These are phyloP conservation scores for Antigone vipio DNA, from an alignment of 2,113 vertebrate genomes.

Conservation along the genomic window DNA sequence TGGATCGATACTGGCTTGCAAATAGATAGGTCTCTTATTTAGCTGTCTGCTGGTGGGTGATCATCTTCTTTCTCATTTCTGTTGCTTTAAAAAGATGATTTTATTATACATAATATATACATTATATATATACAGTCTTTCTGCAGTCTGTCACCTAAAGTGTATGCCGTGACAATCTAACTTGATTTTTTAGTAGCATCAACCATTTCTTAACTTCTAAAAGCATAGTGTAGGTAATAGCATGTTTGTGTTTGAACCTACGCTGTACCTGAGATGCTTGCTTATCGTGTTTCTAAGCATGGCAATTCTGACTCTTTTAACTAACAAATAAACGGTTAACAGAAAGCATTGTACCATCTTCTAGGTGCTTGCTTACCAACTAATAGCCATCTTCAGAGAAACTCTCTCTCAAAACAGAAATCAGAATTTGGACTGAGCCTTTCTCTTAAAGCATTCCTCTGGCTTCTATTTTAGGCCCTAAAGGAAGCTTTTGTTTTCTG, in stretches of 20 bases:
- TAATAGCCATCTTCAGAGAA: not conserved
- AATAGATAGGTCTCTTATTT: not conserved
- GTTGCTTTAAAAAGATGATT: not conserved
- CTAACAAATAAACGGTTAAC: not conserved
- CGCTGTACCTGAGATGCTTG: not conserved
- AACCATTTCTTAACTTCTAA: not conserved
- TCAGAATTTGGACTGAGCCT: not conserved
- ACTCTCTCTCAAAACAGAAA: not conserved
- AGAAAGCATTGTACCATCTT: not conserved
- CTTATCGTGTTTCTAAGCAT: fast-evolving
- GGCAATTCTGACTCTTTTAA: too few species aligned
- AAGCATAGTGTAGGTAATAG: too few species aligned
- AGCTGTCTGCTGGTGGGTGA: not conserved
- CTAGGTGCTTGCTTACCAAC: not conserved
- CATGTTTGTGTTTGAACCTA: not conserved
- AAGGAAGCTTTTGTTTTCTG: not conserved
- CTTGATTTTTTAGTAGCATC: not conserved
- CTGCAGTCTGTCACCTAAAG: not conserved
- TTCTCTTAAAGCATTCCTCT: not conserved
- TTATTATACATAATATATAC: not conserved
- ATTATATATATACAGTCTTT: not conserved
- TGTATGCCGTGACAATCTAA: not conserved
- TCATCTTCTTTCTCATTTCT: not conserved
- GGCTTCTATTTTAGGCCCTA: not conserved
- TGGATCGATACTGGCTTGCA: not conserved